Conservation (phyloP, 2,113 vertebrate species). For the Phaethon lepturus region DNA sequence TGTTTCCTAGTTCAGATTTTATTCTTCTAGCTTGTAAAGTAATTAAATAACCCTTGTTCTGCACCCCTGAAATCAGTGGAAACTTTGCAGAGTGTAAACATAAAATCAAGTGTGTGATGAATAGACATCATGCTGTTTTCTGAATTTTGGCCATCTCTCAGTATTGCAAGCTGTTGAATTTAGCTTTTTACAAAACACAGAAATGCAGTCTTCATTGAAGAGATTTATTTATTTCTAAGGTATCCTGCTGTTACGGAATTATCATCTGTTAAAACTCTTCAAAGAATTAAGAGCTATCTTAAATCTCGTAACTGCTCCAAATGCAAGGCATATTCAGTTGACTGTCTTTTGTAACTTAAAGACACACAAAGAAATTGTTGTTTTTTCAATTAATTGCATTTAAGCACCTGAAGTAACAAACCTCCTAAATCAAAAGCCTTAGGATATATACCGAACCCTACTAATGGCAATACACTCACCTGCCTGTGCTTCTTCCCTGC, state of each 20-base stretch:
- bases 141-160: background rate
- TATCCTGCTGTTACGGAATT: background rate
- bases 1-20: background rate
- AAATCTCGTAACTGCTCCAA: background rate
- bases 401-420: background rate
- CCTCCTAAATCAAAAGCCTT: background rate
- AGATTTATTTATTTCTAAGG: background rate
- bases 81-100: background rate
- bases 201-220: background rate
- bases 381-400: background rate
- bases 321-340: background rate
- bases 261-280: background rate
- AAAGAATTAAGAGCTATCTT: background rate
- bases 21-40: background rate
- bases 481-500: background rate
- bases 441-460: background rate
- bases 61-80: background rate
- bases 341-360: background rate
- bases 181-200: background rate
- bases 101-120: background rate
- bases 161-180: background rate
- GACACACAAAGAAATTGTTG: background rate
- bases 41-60: background rate
- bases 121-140: background rate
- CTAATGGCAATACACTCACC: background rate